phyloP scores from a whole-genome alignment of 2,113 vertebrate genomes.

The Gobiocypris rarus region DNA sequence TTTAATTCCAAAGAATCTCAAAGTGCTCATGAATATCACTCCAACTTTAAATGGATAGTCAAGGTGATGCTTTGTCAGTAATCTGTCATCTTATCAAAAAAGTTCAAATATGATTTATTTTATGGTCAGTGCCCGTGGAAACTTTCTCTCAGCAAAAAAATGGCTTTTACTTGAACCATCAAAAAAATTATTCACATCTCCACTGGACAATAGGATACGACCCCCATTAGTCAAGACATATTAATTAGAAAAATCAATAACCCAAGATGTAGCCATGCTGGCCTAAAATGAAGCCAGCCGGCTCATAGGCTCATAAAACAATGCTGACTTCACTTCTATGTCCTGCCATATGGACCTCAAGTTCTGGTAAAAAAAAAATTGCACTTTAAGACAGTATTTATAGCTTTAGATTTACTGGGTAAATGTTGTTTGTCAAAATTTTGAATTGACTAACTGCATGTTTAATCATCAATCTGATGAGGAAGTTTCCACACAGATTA shows the following conservation, averaged over 20 bases:
- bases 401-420: conserved; percentile 39
- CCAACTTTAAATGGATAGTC: not conserved
- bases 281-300: conserved; percentile 44
- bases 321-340: conserved; percentile 47
- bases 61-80: not conserved
- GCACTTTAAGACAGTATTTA: conserved; percentile 15
- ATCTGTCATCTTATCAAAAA: conserved; percentile 16
- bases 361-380: conserved; percentile 28
- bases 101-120: conserved; percentile 17
- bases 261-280: conserved; percentile 59
- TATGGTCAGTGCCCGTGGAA: conserved; percentile 46
- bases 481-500: not conserved
- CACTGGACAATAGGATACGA: conserved; percentile 68
- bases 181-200: conserved; percentile 71
- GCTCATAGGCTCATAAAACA: conserved; percentile 51
- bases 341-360: conserved; percentile 34
- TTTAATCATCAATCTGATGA: not conserved
- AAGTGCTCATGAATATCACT: conserved; percentile 3
- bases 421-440: not conserved
- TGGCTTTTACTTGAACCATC: conserved; percentile 68
- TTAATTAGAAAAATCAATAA: conserved; percentile 77
- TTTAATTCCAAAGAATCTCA: too few species aligned
- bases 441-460: not conserved
- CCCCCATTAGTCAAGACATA: conserved; percentile 73
- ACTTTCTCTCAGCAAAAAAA: conserved; percentile 65